Base-by-base conservation (phyloP, 1,140 invertebrate genomes). In the Helicoverpa zea region DNA sequence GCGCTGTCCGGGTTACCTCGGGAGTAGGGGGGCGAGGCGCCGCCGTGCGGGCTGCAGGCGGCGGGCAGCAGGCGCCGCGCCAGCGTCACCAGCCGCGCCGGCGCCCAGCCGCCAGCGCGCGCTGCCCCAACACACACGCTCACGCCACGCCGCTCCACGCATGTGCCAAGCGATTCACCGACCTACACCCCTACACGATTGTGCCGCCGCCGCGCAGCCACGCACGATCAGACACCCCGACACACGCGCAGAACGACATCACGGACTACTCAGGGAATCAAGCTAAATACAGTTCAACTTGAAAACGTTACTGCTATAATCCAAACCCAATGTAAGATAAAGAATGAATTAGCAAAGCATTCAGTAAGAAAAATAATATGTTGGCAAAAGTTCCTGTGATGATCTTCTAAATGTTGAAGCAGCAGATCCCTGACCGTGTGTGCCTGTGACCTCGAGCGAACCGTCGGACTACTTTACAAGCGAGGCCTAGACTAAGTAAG, bases 41-140 rank as follows among this genome's bases (percentile, higher is more conserved):
- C 96, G 95, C 96, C 96, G 95, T 96, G 96, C 95, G 96, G 96
- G 94, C 95, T 95, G 96, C 96, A 97, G 95, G 96, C 96, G 95
- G 96, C 96, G 94, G 96, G 96, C 95, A 97, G 96, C 96, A 97
- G 95, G 83, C 96, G 96, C 92, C 96, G 96, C 94, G 96, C 95
- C 95, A 96, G 88, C 85, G 87, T 86, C 86, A 89, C 91, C 81
- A 94, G 88, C 85, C 91, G 86, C 88, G 95, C 91, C 94, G 95
- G 91, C 79, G 86, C 88, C 96, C 95, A 96, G 93, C 94, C 92
- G 92, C 94, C 94, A 95, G 80, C 86, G 79, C 90, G 88, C 89
- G 92, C 93, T 91, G 92, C 92, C 90, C 91, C 91, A 91, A 89
- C 83, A 90, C 92, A 92, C 89, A 83, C 90, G 89, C 91, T 92